Evolutionary conservation across 1,140 invertebrate species (phyloP).

Genomic region (Andrena cerasifolii): DNA sequence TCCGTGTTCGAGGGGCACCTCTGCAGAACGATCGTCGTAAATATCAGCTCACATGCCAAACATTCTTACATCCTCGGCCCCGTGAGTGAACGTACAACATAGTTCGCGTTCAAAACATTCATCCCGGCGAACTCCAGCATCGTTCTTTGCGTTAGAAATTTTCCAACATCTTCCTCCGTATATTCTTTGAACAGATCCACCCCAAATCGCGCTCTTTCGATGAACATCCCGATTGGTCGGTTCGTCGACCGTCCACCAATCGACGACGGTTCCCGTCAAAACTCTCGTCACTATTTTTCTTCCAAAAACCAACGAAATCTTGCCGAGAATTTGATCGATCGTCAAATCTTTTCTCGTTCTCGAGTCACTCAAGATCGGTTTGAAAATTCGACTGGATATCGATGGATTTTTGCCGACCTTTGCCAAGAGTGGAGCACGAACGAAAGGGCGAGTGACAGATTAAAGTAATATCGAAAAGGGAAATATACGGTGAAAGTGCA

Average conservation of each 20-base stretch:
- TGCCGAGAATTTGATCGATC: neutral
- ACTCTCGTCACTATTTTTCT: neutral
- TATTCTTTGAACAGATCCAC: slow-evolving; percentile 22
- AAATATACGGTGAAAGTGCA: slow-evolving; percentile 15
- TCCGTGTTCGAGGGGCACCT: slow-evolving; percentile 2
- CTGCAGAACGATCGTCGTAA: slow-evolving; percentile 45
- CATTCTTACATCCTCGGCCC: slow-evolving; percentile 36
- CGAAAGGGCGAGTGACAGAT: neutral
- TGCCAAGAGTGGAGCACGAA: too few species aligned
- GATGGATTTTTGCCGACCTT: neutral
- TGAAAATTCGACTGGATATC: too few species aligned
- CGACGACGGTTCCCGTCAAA: neutral
- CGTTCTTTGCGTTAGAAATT: too few species aligned
- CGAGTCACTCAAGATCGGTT: neutral
- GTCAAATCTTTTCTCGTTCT: neutral
- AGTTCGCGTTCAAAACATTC: neutral
- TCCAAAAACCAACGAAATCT: neutral
- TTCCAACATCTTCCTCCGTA: neutral
- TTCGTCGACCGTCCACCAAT: slow-evolving; percentile 15
- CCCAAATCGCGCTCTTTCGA: slow-evolving; percentile 43
- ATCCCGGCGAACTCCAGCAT: neutral
- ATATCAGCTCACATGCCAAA: slow-evolving; percentile 50
- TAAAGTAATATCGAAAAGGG: neutral
- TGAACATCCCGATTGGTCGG: slow-evolving; percentile 19
- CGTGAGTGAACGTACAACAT: slow-evolving; percentile 8